Conservation (phyloP, 1,140 invertebrate species). For the Panagrolaimus sp. region DNA sequence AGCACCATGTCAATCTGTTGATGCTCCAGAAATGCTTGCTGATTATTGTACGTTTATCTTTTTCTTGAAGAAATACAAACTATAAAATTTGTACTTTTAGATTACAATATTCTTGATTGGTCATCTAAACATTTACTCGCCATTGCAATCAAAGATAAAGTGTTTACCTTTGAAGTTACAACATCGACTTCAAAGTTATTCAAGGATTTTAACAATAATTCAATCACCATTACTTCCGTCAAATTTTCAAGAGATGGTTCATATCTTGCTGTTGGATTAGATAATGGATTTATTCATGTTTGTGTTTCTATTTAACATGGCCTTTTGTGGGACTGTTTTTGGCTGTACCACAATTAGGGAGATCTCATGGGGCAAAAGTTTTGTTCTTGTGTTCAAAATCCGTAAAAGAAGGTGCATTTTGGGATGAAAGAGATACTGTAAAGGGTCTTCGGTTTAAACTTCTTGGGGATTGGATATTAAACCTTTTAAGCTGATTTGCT, state of each 20-base stretch:
- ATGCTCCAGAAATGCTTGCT: background rate
- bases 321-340: too few species aligned
- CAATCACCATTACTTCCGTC: background rate
- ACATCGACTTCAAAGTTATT: background rate
- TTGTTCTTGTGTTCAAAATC: too few species aligned
- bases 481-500: too few species aligned
- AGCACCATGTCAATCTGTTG: background rate
- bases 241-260: background rate
- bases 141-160: background rate
- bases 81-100: background rate
- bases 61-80: background rate
- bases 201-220: background rate
- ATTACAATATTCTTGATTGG: conserved; percentile 2
- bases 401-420: too few species aligned
- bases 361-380: too few species aligned
- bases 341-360: too few species aligned
- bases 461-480: too few species aligned
- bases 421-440: too few species aligned
- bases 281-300: background rate
- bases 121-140: background rate
- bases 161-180: background rate
- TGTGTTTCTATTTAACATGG: too few species aligned
- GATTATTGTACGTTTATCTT: conserved; percentile 11
- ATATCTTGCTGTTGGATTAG: background rate
- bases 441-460: too few species aligned